A percentile compares a stretch with the other conserved stretches of the same genome.
phyloP scores from a whole-genome alignment of 2,113 vertebrate species.

The Silurus meridionalis region DNA sequence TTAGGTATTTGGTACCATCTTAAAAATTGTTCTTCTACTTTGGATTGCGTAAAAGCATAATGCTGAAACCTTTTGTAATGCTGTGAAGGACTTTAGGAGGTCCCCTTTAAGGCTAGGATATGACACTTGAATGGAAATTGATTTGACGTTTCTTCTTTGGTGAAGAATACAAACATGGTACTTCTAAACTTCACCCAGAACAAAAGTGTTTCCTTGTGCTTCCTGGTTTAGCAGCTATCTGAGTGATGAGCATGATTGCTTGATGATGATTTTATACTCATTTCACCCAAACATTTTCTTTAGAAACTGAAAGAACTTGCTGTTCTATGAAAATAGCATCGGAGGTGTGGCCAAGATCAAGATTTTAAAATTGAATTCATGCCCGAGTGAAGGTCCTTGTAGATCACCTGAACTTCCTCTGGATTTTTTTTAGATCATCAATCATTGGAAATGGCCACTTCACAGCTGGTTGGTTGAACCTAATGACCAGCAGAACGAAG shows the following conservation, averaged over 20 bases:
- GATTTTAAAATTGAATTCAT: background rate
- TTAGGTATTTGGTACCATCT: background rate
- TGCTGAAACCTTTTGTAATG: background rate
- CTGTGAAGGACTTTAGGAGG: background rate
- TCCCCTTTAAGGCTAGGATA: background rate
- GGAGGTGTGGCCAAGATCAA: background rate
- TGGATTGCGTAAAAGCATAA: background rate
- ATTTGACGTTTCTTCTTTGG: background rate
- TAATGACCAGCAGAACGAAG: conserved; percentile 33
- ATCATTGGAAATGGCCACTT: conserved; percentile 30
- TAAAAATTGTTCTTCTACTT: background rate
- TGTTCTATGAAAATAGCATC: background rate
- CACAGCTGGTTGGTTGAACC: conserved; percentile 34
- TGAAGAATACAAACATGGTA: background rate
- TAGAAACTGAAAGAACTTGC: background rate
- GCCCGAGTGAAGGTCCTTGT: background rate
- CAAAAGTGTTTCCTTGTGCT: background rate
- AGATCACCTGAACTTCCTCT: conserved; percentile 35
- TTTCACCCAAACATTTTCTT: background rate
- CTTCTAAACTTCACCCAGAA: background rate
- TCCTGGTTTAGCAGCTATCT: background rate
- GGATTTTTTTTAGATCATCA: conserved; percentile 35
- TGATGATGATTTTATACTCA: too few species aligned
- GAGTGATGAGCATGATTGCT: background rate
- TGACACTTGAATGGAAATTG: background rate